Evolutionary conservation across 2,113 vertebrate genomes (phyloP).

Genomic region (Syngnathus scovelli): DNA sequence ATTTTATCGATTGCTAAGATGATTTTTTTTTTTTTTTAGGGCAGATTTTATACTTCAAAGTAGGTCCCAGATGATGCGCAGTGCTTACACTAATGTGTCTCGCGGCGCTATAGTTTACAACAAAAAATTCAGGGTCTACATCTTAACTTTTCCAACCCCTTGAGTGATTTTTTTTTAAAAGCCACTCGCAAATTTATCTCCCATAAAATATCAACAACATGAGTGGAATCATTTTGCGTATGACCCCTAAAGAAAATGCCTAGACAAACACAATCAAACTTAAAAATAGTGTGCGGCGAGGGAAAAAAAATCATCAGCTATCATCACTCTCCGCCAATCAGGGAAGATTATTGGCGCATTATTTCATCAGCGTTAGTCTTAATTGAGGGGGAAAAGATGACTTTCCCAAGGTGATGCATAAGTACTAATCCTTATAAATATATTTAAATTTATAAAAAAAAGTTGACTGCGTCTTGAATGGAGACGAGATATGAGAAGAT

Average conservation of each 20-base stretch:
- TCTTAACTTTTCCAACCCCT: too few relatives aligned
- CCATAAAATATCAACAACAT: too few relatives aligned
- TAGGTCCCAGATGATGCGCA: background rate
- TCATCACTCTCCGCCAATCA: slow-evolving; percentile 46
- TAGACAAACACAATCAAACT: too few relatives aligned
- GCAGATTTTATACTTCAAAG: background rate
- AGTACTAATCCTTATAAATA: background rate
- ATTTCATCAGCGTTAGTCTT: slow-evolving; percentile 12
- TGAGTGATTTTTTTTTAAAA: too few relatives aligned
- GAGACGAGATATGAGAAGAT: slow-evolving; percentile 28
- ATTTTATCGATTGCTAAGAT: background rate
- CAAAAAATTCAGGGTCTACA: too few relatives aligned
- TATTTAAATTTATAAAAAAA: background rate
- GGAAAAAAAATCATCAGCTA: slow-evolving; percentile 34
- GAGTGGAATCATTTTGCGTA: too few relatives aligned
- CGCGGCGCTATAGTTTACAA: too few relatives aligned
- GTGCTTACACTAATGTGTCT: too few relatives aligned
- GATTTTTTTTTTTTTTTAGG: background rate
- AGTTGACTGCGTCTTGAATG: slow-evolving; percentile 25
- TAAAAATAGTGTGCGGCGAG: slow-evolving; percentile 6
- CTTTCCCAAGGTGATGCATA: background rate
- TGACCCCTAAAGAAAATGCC: too few relatives aligned
- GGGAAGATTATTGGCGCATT: slow-evolving; percentile 24
- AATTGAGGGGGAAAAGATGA: slow-evolving; percentile 1
- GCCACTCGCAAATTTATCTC: too few relatives aligned